These are phyloP conservation scores for Notothenia rossii DNA, from an alignment of 2,113 vertebrate species.

Conservation along the genomic window DNA sequence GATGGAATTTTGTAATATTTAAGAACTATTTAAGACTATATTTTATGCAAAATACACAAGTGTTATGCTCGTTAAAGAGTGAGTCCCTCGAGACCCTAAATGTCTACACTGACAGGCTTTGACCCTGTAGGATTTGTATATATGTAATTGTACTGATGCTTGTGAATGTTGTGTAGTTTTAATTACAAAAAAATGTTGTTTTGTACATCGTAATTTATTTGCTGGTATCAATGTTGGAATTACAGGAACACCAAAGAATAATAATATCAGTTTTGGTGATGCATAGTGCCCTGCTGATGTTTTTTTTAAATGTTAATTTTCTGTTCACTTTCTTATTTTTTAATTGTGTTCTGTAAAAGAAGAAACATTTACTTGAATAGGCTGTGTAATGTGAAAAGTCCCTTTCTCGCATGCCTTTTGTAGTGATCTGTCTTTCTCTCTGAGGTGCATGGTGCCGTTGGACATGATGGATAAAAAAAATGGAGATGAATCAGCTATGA, in stretches of 20 bases:
- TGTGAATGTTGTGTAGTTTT: slow-evolving; percentile 93
- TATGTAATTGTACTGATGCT: slow-evolving; percentile 89
- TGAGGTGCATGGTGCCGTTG: slow-evolving; percentile 93
- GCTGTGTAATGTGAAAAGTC: slow-evolving; percentile 89
- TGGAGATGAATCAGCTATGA: slow-evolving; percentile 70
- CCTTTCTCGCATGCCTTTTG: slow-evolving; percentile 90
- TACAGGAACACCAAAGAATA: slow-evolving; percentile 99
- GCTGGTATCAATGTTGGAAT: slow-evolving; percentile 88
- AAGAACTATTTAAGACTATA: slow-evolving; percentile 87
- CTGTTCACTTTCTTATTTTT: slow-evolving; percentile 72
- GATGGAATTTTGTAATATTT: slow-evolving; percentile 85
- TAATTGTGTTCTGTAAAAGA: slow-evolving; percentile 86
- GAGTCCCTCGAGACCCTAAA: slow-evolving; percentile 93
- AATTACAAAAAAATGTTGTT: slow-evolving; percentile 90
- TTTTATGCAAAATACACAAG: slow-evolving; percentile 87
- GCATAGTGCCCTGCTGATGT: slow-evolving; percentile 85
- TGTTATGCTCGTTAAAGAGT: slow-evolving; percentile 90
- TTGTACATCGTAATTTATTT: slow-evolving; percentile 99
- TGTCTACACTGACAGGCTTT: slow-evolving; percentile 85
- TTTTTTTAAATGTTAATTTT: slow-evolving; percentile 71
- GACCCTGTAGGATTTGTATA: slow-evolving; percentile 90
- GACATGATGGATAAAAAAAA: slow-evolving; percentile 70
- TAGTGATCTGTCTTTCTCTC: slow-evolving; percentile 85
- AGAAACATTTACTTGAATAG: slow-evolving; percentile 93
- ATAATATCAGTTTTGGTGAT: slow-evolving; percentile 94